Base-by-base conservation (phyloP, 2,797 vertebrate genomes). In the Pagetopsis macropterus region DNA sequence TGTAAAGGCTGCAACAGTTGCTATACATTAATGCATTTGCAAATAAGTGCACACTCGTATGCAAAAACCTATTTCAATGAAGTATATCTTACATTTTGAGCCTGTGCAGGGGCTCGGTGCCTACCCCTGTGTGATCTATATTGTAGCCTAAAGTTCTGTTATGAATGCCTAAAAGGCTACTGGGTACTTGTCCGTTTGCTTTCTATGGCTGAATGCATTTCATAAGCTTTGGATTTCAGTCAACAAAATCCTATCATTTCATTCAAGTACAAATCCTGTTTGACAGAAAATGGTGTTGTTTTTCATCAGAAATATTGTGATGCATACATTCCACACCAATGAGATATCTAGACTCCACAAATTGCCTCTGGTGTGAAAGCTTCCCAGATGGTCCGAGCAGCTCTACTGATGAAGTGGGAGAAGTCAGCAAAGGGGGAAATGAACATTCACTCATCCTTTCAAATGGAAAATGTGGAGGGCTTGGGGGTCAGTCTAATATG, bases 231-330 rank as follows among this genome's bases (percentile, higher is more conserved):
- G 33, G 33, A 6, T 81, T 63, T 77, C 65, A 65, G 66, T 74
- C 66, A 72, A 65, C 65, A 68, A 76, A 82, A 82, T 62, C 11
- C 68, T 62, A 55, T 87, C 33, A 82, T 87, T 87, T 84, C n/a
- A 60, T 48, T 76, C 45, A 71, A 68, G 75, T 63, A 63, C 62
- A 76, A 79, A 78, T 68, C 74, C 65, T 56, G 67, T 79, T 83
- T 57, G 77, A 87, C 40, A 76, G 75, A 72, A 84, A 79, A 76
- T 57, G 0, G 57, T 72, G 65, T 78, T 74, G n/a, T 76, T 72
- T 84, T 86, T 81, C 51, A 86, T 76, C 51, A 72, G 50, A 76
- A 79, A 75, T 70, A 44, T 70, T 78, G 41, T 50, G 50, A 65
- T 57, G 52, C 65, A 65, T 60, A 46, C 46, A 72, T 80, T 62